These are phyloP conservation scores for Drosophila ogumai DNA, from an alignment of 1,140 invertebrate species.

Conservation along the genomic window DNA sequence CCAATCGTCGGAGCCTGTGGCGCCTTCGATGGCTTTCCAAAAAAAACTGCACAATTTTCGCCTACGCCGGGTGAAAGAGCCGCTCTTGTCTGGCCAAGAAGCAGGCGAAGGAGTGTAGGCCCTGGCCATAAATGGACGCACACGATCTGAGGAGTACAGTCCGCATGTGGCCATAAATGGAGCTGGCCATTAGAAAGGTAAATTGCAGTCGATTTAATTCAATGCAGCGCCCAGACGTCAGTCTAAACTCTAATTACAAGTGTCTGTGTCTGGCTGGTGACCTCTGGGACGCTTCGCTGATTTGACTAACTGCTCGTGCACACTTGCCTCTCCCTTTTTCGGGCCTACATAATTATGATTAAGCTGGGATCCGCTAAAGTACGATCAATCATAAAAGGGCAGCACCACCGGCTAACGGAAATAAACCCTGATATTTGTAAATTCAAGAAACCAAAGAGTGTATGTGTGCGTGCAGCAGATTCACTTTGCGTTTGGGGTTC, in stretches of 20 bases:
- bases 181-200: slow-evolving; percentile 62
- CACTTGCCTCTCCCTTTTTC: slow-evolving; percentile 11
- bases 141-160: slow-evolving; percentile 51
- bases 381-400: slow-evolving; percentile 67
- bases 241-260: slow-evolving; percentile 51
- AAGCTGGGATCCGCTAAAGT: slow-evolving; percentile 26
- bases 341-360: slow-evolving; percentile 48
- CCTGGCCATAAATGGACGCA: slow-evolving; percentile 57
- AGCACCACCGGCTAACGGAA: slow-evolving; percentile 43
- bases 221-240: slow-evolving; percentile 29
- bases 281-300: slow-evolving; percentile 53
- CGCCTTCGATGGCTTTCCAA: slow-evolving; percentile 71
- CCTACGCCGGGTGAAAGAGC: slow-evolving; percentile 59
- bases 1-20: slow-evolving; percentile 52
- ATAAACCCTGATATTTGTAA: slow-evolving; percentile 24
- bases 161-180: slow-evolving; percentile 46
- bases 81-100: slow-evolving; percentile 8
- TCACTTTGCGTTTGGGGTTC: slow-evolving; percentile 22
- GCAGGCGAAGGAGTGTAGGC: slow-evolving; percentile 14
- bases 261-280: slow-evolving; percentile 35
- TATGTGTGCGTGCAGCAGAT: slow-evolving; percentile 12
- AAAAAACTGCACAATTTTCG: slow-evolving; percentile 66
- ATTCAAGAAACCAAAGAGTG: slow-evolving; percentile 21
- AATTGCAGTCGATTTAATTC: slow-evolving; percentile 63
- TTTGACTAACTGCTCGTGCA: slow-evolving; percentile 43